Conservation (phyloP, 2,113 vertebrate species). For the Rhinolophus ferrumequinum region DNA sequence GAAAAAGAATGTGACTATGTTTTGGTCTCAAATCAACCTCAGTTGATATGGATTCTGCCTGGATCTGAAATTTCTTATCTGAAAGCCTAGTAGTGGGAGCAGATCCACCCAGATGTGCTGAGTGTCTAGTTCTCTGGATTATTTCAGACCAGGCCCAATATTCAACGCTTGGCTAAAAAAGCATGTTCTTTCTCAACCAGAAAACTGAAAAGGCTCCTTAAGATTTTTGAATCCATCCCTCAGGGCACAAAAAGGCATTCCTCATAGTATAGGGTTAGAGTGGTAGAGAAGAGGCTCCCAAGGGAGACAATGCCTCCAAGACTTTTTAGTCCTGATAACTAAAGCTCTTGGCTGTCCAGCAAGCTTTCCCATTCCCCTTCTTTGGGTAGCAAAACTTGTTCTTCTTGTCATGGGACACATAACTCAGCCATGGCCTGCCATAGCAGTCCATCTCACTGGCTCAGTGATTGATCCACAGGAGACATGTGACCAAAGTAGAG, state of each 20-base stretch:
- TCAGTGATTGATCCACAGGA: neutral
- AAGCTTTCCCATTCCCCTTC: neutral
- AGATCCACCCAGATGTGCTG: neutral
- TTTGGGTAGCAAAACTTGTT: neutral
- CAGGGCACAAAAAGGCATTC: neutral
- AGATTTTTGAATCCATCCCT: neutral
- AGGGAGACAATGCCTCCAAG: neutral
- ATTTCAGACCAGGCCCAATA: constrained; percentile 24
- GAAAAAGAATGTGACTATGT: neutral
- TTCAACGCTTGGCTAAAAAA: neutral
- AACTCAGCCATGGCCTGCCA: neutral
- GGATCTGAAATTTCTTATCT: constrained; percentile 43
- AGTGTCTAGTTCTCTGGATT: neutral
- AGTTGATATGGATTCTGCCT: constrained; percentile 40
- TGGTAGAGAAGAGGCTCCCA: neutral
- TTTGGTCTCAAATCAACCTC: constrained; percentile 56
- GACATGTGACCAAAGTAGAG: neutral
- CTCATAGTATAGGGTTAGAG: neutral
- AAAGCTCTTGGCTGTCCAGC: neutral
- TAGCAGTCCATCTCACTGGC: neutral
- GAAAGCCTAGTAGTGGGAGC: neutral
- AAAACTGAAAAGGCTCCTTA: neutral
- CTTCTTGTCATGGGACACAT: neutral
- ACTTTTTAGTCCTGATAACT: neutral
- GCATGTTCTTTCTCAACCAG: neutral